These are phyloP conservation scores for Julus scanicus DNA, from an alignment of 2,888 invertebrate species.

Conservation along the genomic window DNA sequence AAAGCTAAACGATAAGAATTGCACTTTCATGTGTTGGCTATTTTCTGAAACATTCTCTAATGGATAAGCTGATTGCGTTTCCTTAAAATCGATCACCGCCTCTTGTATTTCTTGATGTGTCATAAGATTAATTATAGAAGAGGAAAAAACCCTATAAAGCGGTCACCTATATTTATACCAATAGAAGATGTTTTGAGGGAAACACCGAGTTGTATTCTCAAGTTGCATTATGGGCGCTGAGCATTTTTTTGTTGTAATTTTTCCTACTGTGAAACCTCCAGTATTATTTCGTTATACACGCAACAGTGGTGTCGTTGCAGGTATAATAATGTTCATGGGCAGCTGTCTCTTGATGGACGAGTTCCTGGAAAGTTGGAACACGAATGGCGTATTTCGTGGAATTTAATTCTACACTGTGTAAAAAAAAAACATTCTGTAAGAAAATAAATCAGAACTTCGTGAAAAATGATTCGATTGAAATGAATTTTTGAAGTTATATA, in stretches of 20 bases:
- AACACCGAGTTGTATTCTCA: background rate
- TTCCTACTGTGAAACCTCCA: background rate
- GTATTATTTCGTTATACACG: background rate
- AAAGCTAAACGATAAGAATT: constrained; percentile 22
- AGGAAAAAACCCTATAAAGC: background rate
- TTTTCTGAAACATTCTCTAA: constrained; percentile 22
- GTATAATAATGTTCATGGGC: background rate
- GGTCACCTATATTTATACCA: constrained; percentile 28
- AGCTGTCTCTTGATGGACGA: background rate
- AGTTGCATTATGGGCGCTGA: background rate
- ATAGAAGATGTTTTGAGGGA: background rate
- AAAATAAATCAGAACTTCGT: too few species aligned
- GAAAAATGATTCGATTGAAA: too few species aligned
- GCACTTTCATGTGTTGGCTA: constrained; percentile 20
- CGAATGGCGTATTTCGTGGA: background rate
- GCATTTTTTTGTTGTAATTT: background rate
- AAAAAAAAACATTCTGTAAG: too few species aligned
- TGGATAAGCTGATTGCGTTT: constrained; percentile 21
- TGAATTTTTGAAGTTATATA: too few species aligned
- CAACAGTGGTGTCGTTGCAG: background rate
- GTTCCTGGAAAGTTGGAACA: background rate
- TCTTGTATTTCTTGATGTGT: constrained; percentile 29
- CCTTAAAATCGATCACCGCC: constrained; percentile 15
- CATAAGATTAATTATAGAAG: constrained; percentile 23
- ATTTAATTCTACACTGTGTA: too few species aligned